Evolutionary conservation across 1,140 invertebrate species (phyloP), one percentile per base, ranked within the genome.

Genomic region (Sesamia nonagrioides): DNA sequence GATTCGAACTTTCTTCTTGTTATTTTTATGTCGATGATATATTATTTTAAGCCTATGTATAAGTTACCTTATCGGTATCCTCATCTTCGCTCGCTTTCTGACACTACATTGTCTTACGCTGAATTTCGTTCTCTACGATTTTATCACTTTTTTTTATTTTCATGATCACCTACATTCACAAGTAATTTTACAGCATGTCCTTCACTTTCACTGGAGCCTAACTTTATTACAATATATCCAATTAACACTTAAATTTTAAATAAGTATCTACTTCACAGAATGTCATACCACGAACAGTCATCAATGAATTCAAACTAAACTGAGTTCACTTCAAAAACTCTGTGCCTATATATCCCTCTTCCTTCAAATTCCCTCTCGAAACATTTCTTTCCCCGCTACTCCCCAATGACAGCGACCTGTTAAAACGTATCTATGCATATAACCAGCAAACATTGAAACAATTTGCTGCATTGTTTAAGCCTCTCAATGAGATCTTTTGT

Each of bases 391-490:
- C 63, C 13, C 27, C 63, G n/a, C 63, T 13, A 45, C 27, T 40
- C 15, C 37, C 21, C 40, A 68, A 48, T 48, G 21, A 8, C 17
- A 68, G 27, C 40, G 18, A 68, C 45, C 18, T 27, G 40, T 66
- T 66, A 42, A 66, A 21, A 61, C 58, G 7, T 61, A 35, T 66
- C 61, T 68, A 45, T 48, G 37, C 40, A 27, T 66, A 45, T 48
- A 68, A 42, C 42, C 13, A 68, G 40, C 17, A 68, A 68, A 45
- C 42, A 68, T 68, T 27, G 37, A 68, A 68, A 68, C 63, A 45
- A 68, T 68, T 68, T 68, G 40, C 63, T 68, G 40, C 63, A 68
- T 68, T 68, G 63, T 68, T 45, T 27, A 42, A 27, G 63, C 40
- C 18, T 42, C 17, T 45, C 37, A 68, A 21, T 68, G 40, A 68